phyloP scores from a whole-genome alignment of 2,113 vertebrate species.

The Mustelus asterias region DNA sequence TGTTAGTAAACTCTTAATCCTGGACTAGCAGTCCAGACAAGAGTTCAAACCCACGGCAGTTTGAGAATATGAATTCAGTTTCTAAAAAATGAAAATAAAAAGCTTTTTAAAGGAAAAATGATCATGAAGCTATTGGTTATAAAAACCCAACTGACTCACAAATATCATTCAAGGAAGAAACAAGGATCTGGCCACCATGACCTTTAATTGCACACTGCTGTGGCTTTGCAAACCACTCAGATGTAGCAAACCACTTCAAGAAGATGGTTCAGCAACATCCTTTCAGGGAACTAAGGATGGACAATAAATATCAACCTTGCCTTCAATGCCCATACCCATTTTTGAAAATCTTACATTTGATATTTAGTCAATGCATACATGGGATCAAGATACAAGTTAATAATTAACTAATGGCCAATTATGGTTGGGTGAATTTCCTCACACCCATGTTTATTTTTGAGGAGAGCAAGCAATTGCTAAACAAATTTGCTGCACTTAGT shows the following conservation, averaged over 20 bases:
- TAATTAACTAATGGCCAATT: background rate
- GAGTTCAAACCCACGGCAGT: background rate
- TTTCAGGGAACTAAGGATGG: background rate
- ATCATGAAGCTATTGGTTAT: background rate
- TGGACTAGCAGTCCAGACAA: background rate
- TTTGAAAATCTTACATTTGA: background rate
- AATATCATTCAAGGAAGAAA: background rate
- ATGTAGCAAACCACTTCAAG: background rate
- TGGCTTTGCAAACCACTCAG: background rate
- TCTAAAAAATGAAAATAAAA: background rate
- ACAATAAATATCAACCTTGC: background rate
- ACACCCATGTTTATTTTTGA: slow-evolving; percentile 30
- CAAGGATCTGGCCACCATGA: background rate
- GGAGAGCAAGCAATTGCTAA: background rate
- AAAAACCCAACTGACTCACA: background rate
- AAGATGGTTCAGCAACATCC: too few species aligned
- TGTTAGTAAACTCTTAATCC: background rate
- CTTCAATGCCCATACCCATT: background rate
- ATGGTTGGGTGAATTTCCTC: background rate
- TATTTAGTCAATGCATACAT: background rate
- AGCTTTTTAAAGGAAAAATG: background rate
- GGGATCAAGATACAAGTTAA: background rate
- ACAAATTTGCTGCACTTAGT: background rate
- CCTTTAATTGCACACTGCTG: background rate
- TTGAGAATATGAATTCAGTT: background rate